phyloP scores from a whole-genome alignment of 2,888 invertebrate species.

The Pyrgus malvae region DNA sequence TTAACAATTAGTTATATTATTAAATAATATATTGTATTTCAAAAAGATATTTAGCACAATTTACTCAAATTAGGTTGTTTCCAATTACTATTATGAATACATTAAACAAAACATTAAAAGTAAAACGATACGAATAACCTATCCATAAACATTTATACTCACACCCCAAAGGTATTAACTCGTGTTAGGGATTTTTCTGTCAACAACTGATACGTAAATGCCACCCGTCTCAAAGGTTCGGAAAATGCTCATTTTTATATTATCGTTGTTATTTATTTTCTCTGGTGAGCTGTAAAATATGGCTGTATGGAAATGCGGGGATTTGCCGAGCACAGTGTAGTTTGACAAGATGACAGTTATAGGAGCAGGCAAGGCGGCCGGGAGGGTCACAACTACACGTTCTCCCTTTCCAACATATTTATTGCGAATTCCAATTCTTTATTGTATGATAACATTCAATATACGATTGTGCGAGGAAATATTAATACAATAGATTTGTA shows the following conservation, averaged over 20 bases:
- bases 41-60: too few relatives aligned
- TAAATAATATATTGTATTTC: too few relatives aligned
- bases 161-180: constrained; percentile 54
- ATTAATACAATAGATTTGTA: not conserved
- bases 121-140: not conserved
- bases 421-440: constrained; percentile 43
- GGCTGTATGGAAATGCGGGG: constrained; percentile 75
- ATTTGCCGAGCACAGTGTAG: constrained; percentile 68
- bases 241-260: constrained; percentile 74
- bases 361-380: constrained; percentile 44
- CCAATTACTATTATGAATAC: too few relatives aligned
- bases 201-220: constrained; percentile 79
- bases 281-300: constrained; percentile 75
- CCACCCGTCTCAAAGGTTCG: constrained; percentile 64
- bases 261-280: constrained; percentile 79
- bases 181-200: constrained; percentile 65
- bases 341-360: constrained; percentile 80
- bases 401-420: constrained; percentile 65
- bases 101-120: not conserved
- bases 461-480: constrained; percentile 1
- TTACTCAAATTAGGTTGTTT: too few relatives aligned
- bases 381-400: constrained; percentile 46
- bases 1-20: too few relatives aligned
- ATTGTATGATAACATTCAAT: constrained; percentile 18
- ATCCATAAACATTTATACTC: constrained; percentile 36